These are phyloP conservation scores for Platichthys stellatus DNA, from an alignment of 2,113 vertebrate genomes.

Conservation along the genomic window DNA sequence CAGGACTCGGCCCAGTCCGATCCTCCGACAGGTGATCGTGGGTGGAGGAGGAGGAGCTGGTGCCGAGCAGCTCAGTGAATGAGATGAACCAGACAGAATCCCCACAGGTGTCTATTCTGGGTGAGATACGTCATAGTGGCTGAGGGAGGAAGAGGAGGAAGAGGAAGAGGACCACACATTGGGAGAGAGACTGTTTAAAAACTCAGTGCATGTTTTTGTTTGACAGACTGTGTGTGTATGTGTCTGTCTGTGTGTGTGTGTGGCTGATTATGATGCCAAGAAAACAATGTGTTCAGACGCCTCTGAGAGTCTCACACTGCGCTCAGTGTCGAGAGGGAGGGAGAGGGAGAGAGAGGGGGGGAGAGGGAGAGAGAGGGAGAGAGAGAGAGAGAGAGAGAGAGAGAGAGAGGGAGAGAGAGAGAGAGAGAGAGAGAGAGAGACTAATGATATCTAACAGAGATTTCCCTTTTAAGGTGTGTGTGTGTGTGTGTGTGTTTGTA, in stretches of 20 bases:
- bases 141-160: conserved; percentile 3
- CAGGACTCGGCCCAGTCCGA: neutral
- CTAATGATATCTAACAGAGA: conserved; percentile 46
- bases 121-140: conserved; percentile 33
- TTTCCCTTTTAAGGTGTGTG: conserved; percentile 67
- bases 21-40: neutral
- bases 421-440: neutral
- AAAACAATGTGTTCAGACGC: conserved; percentile 71
- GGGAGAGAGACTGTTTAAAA: conserved; percentile 60
- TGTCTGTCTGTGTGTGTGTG: conserved; percentile 35
- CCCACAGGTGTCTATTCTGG: conserved; percentile 12
- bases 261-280: conserved; percentile 51
- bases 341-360: neutral
- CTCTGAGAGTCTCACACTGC: conserved; percentile 47
- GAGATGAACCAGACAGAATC: neutral
- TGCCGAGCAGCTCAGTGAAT: neutral
- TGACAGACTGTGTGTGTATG: conserved; percentile 32
- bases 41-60: neutral
- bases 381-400: too few relatives aligned
- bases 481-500: conserved; percentile 36
- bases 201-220: conserved; percentile 28
- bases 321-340: neutral
- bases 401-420: neutral
- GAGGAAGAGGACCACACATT: conserved; percentile 67
- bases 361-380: neutral